Conservation (phyloP, 2,113 vertebrate species). For the Dromiciops gliroides region DNA sequence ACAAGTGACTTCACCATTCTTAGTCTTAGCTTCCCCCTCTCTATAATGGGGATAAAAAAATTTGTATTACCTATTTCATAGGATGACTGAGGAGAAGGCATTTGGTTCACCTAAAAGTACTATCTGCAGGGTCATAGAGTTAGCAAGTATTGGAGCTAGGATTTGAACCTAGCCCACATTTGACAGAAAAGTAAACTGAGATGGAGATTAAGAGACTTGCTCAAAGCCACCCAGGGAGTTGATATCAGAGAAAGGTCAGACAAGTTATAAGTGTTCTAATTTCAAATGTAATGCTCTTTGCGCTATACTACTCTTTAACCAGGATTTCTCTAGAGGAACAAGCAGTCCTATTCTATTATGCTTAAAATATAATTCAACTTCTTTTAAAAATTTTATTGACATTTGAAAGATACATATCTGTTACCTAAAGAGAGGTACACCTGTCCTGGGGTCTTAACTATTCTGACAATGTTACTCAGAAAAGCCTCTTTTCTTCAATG, state of each 20-base stretch:
- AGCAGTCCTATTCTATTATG: not conserved
- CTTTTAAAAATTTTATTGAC: not conserved
- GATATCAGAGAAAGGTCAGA: not conserved
- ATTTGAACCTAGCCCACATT: not conserved
- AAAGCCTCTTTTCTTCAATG: conserved; percentile 2
- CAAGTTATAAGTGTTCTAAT: not conserved
- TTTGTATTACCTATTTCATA: too few species aligned
- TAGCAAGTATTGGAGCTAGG: not conserved
- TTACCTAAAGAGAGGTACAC: conserved; percentile 23
- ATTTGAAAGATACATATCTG: conserved; percentile 40
- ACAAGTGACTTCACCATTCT: not conserved
- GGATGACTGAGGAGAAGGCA: not conserved
- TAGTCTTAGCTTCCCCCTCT: not conserved
- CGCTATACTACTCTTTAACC: not conserved
- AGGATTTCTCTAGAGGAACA: not conserved
- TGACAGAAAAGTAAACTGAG: not conserved
- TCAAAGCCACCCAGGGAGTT: not conserved
- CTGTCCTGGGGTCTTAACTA: not conserved
- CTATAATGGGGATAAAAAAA: not conserved
- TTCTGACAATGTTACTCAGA: conserved; percentile 42
- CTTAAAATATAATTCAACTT: not conserved
- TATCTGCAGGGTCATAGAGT: not conserved
- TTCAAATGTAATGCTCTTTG: not conserved
- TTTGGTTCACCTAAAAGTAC: not conserved
- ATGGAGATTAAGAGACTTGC: not conserved